Conservation (phyloP, 2,888 invertebrate species). For the Ametastegia equiseti region DNA sequence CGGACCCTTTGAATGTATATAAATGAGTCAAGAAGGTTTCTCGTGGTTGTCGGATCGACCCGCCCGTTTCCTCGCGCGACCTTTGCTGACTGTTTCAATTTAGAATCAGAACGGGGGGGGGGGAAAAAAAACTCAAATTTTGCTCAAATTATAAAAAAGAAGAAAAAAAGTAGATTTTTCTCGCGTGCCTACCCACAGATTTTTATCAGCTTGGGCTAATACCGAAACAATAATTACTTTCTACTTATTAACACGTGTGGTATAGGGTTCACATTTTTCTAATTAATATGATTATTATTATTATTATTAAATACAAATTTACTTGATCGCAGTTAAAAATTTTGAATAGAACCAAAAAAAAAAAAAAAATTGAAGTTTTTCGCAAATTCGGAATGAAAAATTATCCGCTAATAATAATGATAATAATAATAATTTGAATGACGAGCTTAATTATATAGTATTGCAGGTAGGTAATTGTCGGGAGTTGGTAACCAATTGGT, state of each 20-base stretch:
- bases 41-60: background rate
- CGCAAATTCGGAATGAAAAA: too few relatives aligned
- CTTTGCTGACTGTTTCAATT: slow-evolving; percentile 11
- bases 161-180: background rate
- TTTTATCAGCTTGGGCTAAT: slow-evolving; percentile 3
- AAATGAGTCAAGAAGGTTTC: slow-evolving; percentile 16
- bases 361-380: too few relatives aligned
- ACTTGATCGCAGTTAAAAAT: too few relatives aligned
- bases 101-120: background rate
- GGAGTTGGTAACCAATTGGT: too few relatives aligned
- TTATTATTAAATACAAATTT: too few relatives aligned
- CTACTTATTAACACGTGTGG: background rate
- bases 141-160: background rate
- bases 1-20: slow-evolving; percentile 25
- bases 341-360: too few relatives aligned
- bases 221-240: background rate
- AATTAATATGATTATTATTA: background rate
- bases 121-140: background rate
- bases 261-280: background rate
- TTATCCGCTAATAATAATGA: too few relatives aligned
- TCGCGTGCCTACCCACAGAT: background rate
- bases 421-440: too few relatives aligned
- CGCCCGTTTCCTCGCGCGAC: too few relatives aligned
- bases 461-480: too few relatives aligned
- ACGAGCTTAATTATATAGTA: too few relatives aligned